These are phyloP conservation scores for Escarpia spicata DNA, from an alignment of 2,888 invertebrate species.

Conservation along the genomic window DNA sequence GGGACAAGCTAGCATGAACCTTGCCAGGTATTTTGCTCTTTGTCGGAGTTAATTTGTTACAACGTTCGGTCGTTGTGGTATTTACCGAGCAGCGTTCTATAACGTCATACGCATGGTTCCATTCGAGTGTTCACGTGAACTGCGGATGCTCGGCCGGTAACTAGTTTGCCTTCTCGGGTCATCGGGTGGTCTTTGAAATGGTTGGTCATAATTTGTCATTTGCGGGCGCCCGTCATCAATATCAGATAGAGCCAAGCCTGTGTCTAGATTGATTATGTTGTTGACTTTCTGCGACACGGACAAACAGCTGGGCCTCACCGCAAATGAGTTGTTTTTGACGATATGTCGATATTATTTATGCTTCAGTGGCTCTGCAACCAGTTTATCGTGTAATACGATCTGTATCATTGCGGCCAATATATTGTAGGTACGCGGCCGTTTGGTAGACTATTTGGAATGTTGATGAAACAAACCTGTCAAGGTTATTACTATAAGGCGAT, in stretches of 20 bases:
- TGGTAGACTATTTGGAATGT: background rate
- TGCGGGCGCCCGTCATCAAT: background rate
- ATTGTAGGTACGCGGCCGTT: background rate
- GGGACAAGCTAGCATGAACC: background rate
- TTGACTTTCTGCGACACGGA: background rate
- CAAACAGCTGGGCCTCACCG: background rate
- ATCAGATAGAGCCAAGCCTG: background rate
- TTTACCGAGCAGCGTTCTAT: background rate
- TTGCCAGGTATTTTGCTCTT: background rate
- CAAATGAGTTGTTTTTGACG: background rate
- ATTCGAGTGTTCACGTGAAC: background rate
- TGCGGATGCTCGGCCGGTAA: background rate
- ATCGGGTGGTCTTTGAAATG: conserved; percentile 8
- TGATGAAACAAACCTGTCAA: background rate
- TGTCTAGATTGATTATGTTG: background rate
- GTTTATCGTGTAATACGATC: background rate
- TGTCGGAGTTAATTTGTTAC: background rate
- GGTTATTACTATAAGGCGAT: background rate
- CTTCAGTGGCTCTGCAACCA: background rate
- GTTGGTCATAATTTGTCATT: background rate
- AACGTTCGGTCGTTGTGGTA: background rate
- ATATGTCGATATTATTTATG: background rate
- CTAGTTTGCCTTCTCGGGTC: background rate
- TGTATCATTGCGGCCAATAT: background rate
- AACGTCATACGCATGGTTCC: background rate